Conservation (phyloP, 2,113 vertebrate genomes). For the Buteo buteo region DNA sequence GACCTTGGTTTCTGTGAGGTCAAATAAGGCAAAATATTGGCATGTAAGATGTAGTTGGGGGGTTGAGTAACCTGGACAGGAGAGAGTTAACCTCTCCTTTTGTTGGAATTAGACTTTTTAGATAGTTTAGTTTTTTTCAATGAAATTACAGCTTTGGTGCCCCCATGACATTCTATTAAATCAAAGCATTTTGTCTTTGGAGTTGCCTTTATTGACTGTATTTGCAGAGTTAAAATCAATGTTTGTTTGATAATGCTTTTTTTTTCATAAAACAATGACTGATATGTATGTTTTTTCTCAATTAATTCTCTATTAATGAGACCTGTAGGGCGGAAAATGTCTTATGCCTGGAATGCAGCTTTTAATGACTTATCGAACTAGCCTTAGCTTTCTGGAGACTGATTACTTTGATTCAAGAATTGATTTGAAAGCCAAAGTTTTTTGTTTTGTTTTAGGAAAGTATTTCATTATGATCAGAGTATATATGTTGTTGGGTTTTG, state of each 20-base stretch:
- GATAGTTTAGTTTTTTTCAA: not conserved
- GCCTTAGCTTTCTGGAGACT: not conserved
- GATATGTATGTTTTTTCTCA: not conserved
- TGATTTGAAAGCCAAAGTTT: not conserved
- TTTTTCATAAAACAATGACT: not conserved
- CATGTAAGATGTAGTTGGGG: not conserved
- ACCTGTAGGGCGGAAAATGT: not conserved
- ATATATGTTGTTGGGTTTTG: not conserved
- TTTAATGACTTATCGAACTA: not conserved
- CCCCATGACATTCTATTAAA: not conserved
- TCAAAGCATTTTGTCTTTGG: not conserved
- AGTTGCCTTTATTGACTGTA: not conserved
- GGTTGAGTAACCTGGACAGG: not conserved
- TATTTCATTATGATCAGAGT: not conserved
- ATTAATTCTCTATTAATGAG: not conserved
- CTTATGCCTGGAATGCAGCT: not conserved
- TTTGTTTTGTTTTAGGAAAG: not conserved
- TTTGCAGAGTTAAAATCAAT: not conserved
- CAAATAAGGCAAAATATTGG: not conserved
- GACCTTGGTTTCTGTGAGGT: not conserved
- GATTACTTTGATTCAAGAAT: not conserved
- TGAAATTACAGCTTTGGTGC: not conserved
- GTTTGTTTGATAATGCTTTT: not conserved
- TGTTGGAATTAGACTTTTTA: not conserved
- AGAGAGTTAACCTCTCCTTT: not conserved